Percentiles rank a stretch among this genome's conserved stretches.
These are phyloP conservation scores for Akabosia matsudoensis DNA, from an alignment of 1,140 invertebrate genomes.

Conservation along the genomic window DNA sequence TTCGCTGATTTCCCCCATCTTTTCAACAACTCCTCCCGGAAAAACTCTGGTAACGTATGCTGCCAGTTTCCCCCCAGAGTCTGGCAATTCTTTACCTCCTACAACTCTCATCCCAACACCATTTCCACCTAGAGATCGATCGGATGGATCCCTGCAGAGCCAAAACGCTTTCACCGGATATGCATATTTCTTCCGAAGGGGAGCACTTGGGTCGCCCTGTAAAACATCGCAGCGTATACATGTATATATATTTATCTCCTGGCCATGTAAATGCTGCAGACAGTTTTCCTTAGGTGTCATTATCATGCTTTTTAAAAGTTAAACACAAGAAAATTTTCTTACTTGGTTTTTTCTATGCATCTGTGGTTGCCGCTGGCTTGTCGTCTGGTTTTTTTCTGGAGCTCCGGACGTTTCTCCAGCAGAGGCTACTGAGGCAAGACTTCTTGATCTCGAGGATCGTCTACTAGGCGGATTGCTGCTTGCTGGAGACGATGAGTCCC, in stretches of 20 bases:
- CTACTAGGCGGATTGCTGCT: constrained; percentile 7
- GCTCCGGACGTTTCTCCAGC: neutral
- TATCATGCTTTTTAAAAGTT: no score
- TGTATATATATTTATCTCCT: neutral
- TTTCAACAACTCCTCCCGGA: constrained; percentile 58
- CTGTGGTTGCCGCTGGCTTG: neutral
- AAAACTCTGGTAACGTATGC: constrained; percentile 61
- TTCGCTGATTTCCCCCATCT: constrained; percentile 61
- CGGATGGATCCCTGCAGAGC: constrained; percentile 61
- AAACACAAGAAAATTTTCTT: no score
- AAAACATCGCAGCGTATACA: no score
- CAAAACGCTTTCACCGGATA: constrained; percentile 59
- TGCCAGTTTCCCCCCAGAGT: constrained; percentile 56
- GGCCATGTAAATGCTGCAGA: no score
- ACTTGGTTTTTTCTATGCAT: neutral
- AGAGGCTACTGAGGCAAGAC: neutral
- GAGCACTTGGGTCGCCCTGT: neutral
- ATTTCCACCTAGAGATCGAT: constrained; percentile 54
- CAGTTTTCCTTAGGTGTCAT: no score
- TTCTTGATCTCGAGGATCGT: neutral
- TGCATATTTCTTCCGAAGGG: constrained; percentile 47
- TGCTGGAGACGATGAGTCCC: constrained; percentile 12
- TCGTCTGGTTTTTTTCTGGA: no score
- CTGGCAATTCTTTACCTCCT: constrained; percentile 60
- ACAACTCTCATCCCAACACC: constrained; percentile 61